Evolutionary conservation across 2,113 vertebrate species (phyloP), one percentile per base, ranked within the genome.

Genomic region (Numenius arquata): DNA sequence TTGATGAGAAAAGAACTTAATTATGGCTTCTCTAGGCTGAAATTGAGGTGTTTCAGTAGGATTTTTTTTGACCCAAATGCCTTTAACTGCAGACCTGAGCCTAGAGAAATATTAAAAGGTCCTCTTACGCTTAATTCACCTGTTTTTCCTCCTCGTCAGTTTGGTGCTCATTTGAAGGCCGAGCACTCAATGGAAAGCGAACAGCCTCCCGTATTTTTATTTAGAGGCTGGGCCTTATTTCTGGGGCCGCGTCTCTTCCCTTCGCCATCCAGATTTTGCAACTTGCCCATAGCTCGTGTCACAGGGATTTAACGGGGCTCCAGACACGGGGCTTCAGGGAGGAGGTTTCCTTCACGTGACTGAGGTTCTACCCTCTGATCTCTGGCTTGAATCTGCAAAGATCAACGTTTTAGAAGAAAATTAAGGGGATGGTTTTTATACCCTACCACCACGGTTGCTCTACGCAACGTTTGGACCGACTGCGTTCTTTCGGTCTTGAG

Each of bases 231-330:
- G 38, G 17, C 53, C 21, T 53, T 4, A 2, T 63, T 73, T n/a
- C 38, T 48, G n/a, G 0, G 52, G 25, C 58, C 36, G 11, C 10
- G 8, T 52, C 59, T 48, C 29, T 38, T 5, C 43, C 65, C 9
- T 6, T 26, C 40, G 6, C 21, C 76, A 9, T 5, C 25, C 10
- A 6, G 32, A 1, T 9, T 59, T 36, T 9, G 4, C 16, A 25
- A 17, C n/a, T 11, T 23, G 47, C 50, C 59, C 1, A 9, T 6
- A 40, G 71, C 50, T 52, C 45, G 11, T 8, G 22, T 36, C 55
- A 0, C 0, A 0, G 10, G 68, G 32, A 34, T 59, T 23, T 18
- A 29, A 14, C 3, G 13, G 52, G 40, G 25, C 8, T 1, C 8
- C 71, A 36, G 5, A 19, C 41, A 38, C 5, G 5, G 14, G 2